Evolutionary conservation across 2,113 vertebrate genomes (phyloP), one percentile per base, ranked within the genome.

Genomic region (Panthera tigris): DNA sequence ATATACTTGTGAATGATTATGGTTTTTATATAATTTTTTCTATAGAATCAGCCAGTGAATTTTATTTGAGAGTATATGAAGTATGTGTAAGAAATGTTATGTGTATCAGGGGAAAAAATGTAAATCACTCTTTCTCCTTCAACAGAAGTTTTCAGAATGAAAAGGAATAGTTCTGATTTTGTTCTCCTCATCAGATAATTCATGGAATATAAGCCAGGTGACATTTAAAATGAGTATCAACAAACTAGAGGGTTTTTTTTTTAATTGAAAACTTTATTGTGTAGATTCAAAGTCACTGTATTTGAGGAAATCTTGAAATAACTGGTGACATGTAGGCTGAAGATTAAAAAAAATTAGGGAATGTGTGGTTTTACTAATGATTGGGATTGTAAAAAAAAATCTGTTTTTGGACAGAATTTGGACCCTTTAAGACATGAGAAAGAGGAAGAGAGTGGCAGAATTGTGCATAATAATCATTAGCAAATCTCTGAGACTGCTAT

Each of bases 21-120:
- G 5, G 68, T 66, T 48, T 95, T 57, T 89, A 10, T 29, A 55
- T 6, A 96, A 61, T 68, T 80, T 16, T 93, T 80, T 73, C 36
- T 95, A 19, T 83, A 23, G 36, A 36, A 83, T 41, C 13, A 88
- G 68, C 7, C 0, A 85, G 68, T 86, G 73, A 27, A 87, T 87
- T 98, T 19, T 94, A 83, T 89, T 68, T 31, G 52, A 86, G 14
- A 76, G 13, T 82, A 89, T 87, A 85, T 78, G 23, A 83, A 80
- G 4, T 36, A 11, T 33, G 0, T 69, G 1, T n/a, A 39, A 78
- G 27, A 69, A 65, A 52, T n/a, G 19, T 25, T 61, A 39, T 27
- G 2, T 21, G 95, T n/a, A 83, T 57, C 3, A 79, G 16, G 16
- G 16, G 73, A 85, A 65, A 91, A 81, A 3, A 13, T 15, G 31